phyloP scores from a whole-genome alignment of 2,113 vertebrate species.

The Oreochromis tanganicae region DNA sequence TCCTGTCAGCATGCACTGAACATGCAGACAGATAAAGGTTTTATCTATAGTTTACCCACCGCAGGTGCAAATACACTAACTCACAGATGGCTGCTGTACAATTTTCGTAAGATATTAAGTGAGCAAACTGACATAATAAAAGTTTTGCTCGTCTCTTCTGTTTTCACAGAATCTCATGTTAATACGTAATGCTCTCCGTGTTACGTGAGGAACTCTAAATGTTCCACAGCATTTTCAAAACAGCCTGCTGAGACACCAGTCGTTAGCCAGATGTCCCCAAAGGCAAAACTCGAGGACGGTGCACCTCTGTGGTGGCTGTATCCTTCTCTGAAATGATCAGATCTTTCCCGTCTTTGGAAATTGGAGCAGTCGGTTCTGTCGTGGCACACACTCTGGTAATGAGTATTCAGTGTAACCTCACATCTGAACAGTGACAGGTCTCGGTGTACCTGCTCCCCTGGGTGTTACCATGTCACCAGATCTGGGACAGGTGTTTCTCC shows the following conservation, averaged over 20 bases:
- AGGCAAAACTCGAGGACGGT: background rate
- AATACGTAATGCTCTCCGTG: background rate
- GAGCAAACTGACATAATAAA: conserved; percentile 11
- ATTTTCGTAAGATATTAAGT: background rate
- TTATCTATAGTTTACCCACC: background rate
- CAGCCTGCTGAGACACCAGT: background rate
- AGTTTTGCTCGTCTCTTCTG: background rate
- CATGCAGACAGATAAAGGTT: background rate
- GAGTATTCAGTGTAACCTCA: background rate
- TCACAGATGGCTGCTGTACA: background rate
- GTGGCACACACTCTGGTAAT: background rate
- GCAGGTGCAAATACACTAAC: background rate
- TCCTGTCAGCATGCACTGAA: background rate
- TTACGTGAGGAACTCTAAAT: background rate
- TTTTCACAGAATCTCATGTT: background rate
- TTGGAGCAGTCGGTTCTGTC: background rate
- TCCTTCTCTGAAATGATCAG: background rate
- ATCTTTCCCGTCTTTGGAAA: background rate
- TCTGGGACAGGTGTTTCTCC: background rate
- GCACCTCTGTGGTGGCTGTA: background rate
- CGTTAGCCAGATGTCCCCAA: background rate
- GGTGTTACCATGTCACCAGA: conserved; percentile 7
- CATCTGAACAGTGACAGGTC: background rate
- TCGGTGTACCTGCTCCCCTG: background rate
- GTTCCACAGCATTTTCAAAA: background rate